Conservation (phyloP, 2,888 invertebrate genomes). For the Eubasilissa splendida region DNA sequence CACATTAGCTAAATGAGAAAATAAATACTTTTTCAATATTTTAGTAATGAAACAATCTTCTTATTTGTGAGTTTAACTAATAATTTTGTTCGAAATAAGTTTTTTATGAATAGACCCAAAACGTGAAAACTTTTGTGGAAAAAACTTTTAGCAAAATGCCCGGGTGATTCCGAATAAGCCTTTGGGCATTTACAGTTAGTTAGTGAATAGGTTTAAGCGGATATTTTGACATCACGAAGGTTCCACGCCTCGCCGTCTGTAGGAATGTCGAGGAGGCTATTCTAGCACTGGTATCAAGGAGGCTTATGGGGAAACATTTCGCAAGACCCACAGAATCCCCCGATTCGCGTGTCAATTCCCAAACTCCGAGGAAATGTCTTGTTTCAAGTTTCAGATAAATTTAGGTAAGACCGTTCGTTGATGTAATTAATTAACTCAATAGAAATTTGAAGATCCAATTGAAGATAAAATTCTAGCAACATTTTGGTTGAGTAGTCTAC, state of each 20-base stretch:
- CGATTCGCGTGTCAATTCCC: conserved; percentile 39
- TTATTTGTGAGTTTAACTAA: not conserved
- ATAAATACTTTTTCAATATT: not conserved
- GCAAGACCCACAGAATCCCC: conserved; percentile 45
- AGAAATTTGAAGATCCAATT: too few relatives aligned
- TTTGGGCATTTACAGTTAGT: conserved; percentile 42
- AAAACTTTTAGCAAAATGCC: not conserved
- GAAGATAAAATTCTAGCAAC: too few relatives aligned
- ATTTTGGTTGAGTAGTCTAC: too few relatives aligned
- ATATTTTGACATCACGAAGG: conserved; percentile 18
- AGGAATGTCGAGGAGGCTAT: not conserved
- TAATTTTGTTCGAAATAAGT: too few relatives aligned
- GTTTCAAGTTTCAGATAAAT: conserved; percentile 1
- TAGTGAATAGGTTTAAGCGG: conserved; percentile 46
- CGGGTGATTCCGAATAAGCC: conserved; percentile 18
- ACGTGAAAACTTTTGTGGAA: not conserved
- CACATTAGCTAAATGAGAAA: too few relatives aligned
- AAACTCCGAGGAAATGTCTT: conserved; percentile 12
- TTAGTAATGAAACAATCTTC: not conserved
- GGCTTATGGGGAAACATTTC: conserved; percentile 39
- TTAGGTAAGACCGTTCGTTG: conserved; percentile 3
- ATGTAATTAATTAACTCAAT: not conserved
- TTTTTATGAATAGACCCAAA: too few relatives aligned
- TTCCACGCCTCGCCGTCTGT: not conserved
- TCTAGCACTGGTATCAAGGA: conserved; percentile 42